Conservation (phyloP, 2,888 invertebrate species). For the Gibbula magus region DNA sequence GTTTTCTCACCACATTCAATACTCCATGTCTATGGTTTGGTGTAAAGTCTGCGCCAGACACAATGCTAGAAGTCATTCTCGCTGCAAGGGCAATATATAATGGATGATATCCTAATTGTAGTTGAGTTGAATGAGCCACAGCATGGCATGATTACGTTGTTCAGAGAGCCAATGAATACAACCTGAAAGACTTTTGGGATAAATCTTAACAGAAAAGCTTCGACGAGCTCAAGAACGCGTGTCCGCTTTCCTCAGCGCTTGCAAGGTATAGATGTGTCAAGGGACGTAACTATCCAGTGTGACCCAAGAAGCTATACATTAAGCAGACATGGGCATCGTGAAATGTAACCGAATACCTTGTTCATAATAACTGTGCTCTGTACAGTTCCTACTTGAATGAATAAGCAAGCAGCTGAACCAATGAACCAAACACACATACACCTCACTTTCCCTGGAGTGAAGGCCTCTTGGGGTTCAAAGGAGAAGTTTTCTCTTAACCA, state of each 20-base stretch:
- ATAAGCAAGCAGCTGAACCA: neutral
- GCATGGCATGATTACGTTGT: neutral
- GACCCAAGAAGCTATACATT: neutral
- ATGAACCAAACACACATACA: neutral
- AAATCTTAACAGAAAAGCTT: neutral
- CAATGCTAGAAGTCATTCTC: conserved; percentile 38
- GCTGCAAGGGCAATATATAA: conserved; percentile 40
- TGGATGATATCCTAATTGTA: conserved; percentile 46
- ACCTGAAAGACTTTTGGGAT: conserved; percentile 28
- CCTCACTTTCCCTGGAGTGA: neutral
- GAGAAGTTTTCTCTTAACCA: conserved; percentile 32
- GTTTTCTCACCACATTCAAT: conserved; percentile 45
- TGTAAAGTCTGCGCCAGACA: neutral
- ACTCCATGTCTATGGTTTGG: neutral
- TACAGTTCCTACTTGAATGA: neutral
- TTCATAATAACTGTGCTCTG: neutral
- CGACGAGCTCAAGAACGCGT: conserved; percentile 32
- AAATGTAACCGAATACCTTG: neutral
- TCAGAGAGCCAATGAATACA: neutral
- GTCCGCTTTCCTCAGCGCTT: conserved; percentile 41
- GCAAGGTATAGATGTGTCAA: conserved; percentile 37
- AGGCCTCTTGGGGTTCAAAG: conserved; percentile 32
- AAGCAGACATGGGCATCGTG: neutral
- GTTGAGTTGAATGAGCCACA: conserved; percentile 31
- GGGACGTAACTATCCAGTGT: conserved; percentile 14